Evolutionary conservation across 2,113 vertebrate genomes (phyloP).

Genomic region (Ceratotherium simum): DNA sequence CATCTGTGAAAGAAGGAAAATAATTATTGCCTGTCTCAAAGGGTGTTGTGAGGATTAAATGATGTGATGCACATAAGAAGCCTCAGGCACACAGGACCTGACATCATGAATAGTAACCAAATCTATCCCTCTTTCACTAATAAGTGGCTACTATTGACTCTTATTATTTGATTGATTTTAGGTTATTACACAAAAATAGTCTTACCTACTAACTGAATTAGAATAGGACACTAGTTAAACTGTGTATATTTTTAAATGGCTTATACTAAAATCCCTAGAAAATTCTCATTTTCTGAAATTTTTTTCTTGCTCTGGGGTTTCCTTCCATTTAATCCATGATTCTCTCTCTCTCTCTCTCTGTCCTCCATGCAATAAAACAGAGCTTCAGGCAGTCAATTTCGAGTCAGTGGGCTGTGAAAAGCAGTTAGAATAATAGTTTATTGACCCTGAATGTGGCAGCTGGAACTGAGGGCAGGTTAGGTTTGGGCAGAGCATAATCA

Average conservation of each 20-base stretch:
- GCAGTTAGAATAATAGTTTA: constrained; percentile 94
- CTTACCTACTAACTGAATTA: not conserved
- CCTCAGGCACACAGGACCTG: accelerated
- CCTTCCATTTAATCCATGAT: not conserved
- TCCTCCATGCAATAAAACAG: constrained; percentile 81
- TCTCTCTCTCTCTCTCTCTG: not conserved
- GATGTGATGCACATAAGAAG: too few relatives aligned
- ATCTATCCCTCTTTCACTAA: not conserved
- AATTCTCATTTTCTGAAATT: not conserved
- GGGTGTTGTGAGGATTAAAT: too few relatives aligned
- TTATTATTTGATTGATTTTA: not conserved
- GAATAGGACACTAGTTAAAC: not conserved
- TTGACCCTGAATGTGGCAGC: constrained; percentile 90
- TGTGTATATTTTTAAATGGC: not conserved
- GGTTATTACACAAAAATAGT: not conserved
- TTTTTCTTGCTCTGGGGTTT: not conserved
- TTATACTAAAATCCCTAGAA: not conserved
- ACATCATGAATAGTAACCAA: accelerated
- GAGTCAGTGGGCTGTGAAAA: constrained; percentile 92
- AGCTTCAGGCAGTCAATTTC: constrained; percentile 94
- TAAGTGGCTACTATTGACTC: not conserved
- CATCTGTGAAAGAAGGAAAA: not conserved
- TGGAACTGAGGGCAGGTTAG: constrained; percentile 85
- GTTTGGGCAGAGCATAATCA: constrained; percentile 47
- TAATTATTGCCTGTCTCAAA: not conserved